Conservation (phyloP, 2,113 vertebrate species). For the Chionis minor region DNA sequence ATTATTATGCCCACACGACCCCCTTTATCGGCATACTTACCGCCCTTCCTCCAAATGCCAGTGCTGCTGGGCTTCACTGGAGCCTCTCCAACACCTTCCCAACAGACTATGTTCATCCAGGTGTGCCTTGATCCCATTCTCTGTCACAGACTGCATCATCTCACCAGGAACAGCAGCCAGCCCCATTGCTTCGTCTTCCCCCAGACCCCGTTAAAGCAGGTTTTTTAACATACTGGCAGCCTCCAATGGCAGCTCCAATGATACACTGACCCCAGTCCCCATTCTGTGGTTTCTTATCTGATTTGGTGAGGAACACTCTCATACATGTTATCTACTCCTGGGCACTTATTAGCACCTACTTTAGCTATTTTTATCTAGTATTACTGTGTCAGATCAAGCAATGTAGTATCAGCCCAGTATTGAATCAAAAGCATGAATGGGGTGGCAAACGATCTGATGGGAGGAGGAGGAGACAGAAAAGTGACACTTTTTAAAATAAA, state of each 20-base stretch:
- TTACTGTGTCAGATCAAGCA: not conserved
- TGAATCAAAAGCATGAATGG: not conserved
- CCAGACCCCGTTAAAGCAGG: rapidly evolving
- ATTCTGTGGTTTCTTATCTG: not conserved
- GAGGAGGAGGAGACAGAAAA: not conserved
- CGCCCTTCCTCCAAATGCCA: not conserved
- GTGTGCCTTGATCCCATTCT: not conserved
- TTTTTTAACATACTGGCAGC: not conserved
- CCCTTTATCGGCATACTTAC: not conserved
- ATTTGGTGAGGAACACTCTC: not conserved
- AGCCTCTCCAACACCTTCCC: not conserved
- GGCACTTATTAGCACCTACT: not conserved
- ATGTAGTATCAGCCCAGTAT: not conserved
- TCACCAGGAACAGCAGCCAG: not conserved
- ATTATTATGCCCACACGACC: constrained; percentile 19
- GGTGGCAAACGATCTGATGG: not conserved
- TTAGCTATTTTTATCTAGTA: not conserved
- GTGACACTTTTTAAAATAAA: not conserved
- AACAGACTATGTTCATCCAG: not conserved
- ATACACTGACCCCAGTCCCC: not conserved
- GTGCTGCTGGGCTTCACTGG: not conserved
- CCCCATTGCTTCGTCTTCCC: not conserved
- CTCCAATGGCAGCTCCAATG: not conserved
- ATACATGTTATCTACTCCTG: not conserved
- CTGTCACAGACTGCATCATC: not conserved